Base-by-base conservation (phyloP, 2,888 invertebrate species). In the Macropis europaea region DNA sequence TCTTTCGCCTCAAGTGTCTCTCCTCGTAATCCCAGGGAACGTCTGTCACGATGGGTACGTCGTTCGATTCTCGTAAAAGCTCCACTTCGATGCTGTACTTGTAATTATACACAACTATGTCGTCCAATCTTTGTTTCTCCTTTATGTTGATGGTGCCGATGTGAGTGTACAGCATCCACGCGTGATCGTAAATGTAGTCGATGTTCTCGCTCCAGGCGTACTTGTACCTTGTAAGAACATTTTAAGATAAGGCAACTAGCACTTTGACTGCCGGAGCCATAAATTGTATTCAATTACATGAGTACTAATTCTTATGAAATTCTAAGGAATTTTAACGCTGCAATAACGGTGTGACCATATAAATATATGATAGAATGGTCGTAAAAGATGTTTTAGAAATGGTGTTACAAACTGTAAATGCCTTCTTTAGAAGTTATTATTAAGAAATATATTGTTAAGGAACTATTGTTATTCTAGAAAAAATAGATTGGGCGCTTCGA, bases 161-260 rank as follows among this genome's bases (percentile, higher is more conserved):
- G 71, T 89, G 88, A 1, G 83, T 69, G 68, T 83, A 89, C 2
- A 89, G 64, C 74, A 80, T 75, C 89, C 88, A 89, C 5, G 87
- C 89, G 42, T 85, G 86, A 15, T 89, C 81, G 75, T 86, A 89
- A 43, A 89, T 87, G 72, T 89, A 89, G 61, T 89, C 89, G 50
- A 89, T 75, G 76, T 88, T 89, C 3, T 68, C 82, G 57, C 82
- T 83, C 84, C 84, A 84, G 0, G 81, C 82, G 69, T 81, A 86
- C 52, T 86, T 88, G 68, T 89, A 89, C 63, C 88, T 87, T 67
- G 1, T 4, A 42, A 28, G 9, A 2, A 9, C 6, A 26, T 2
- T 13, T 22, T 2, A 1, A 11, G 17, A 22, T 2, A 1, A n/a
- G n/a, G n/a, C n/a, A n/a, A n/a, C n/a, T n/a, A n/a, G n/a, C n/a